Base-by-base conservation (phyloP, 2,888 invertebrate species). In the Seira sanloemensis region DNA sequence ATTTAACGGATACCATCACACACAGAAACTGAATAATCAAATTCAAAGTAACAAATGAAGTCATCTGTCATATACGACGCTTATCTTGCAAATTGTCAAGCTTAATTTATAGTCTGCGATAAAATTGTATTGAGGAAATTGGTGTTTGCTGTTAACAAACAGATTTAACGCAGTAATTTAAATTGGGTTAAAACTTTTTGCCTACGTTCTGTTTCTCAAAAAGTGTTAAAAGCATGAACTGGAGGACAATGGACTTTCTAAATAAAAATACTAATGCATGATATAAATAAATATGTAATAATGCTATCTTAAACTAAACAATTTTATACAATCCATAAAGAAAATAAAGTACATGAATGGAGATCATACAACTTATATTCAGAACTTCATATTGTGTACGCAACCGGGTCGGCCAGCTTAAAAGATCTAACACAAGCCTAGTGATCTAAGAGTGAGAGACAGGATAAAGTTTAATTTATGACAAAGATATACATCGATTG, bases 11-110 rank as follows among this genome's bases (percentile, higher is more conserved):
- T 24, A 21, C 26, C 26, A 58, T 46, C 62, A 21, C 4, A n/a
- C 62, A 21, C n/a, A 72, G 54, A 54, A 50, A 72, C 25, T 58
- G 54, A 54, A 66, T n/a, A n/a, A n/a, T n/a, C n/a, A 50, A 69
- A 78, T 78, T 69, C 26, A 78, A 71, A 78, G 78, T 66, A 72
- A 69, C 78, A 72, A 78, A 78, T 78, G 72, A 78, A 78, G 78
- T 72, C 78, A 78, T 78, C 72, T 78, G 78, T 78, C 78, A 71
- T 74, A 74, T 37, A 65, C 19, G 18, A 26, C 18, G 26, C 74
- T 65, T 65, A 19, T 27, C 37, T 65, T 18, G 58, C 18, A 5
- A 2, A 21, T 16, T 19, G 67, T 67, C 25, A 26, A 37, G 19
- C 68, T n/a, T 68, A 68, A 68, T 27, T 68, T 27, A 68, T 26